Conservation (phyloP, 2,113 vertebrate species). For the Narcine bancroftii region DNA sequence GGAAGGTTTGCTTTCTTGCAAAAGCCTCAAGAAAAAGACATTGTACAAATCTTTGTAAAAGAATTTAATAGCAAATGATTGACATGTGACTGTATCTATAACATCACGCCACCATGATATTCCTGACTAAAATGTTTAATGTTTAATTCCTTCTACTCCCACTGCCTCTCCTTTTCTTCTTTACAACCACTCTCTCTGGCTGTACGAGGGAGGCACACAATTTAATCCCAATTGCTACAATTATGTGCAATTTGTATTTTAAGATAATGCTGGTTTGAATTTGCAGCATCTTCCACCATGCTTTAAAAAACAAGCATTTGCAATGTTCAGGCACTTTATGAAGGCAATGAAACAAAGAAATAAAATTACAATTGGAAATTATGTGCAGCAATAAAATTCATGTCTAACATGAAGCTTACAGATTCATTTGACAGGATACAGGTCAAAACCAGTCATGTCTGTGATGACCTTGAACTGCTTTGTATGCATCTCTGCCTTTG, state of each 20-base stretch:
- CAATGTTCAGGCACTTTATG: not conserved
- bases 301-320: not conserved
- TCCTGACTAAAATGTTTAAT: too few species aligned
- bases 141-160: not conserved
- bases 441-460: conserved; percentile 5
- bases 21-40: not conserved
- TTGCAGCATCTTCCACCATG: not conserved
- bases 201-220: not conserved
- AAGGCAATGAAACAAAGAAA: not conserved
- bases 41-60: too few species aligned
- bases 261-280: not conserved
- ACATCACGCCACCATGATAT: not conserved
- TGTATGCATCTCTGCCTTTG: not conserved
- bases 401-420: not conserved
- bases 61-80: not conserved
- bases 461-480: conserved; percentile 11
- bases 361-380: not conserved
- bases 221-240: not conserved
- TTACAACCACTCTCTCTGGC: not conserved
- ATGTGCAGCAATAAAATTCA: too few species aligned
- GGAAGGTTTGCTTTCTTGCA: not conserved
- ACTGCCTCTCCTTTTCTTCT: not conserved
- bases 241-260: not conserved
- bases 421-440: not conserved
- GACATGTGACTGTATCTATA: not conserved